Conservation (phyloP, 2,113 vertebrate genomes). For the Furnarius figulus region DNA sequence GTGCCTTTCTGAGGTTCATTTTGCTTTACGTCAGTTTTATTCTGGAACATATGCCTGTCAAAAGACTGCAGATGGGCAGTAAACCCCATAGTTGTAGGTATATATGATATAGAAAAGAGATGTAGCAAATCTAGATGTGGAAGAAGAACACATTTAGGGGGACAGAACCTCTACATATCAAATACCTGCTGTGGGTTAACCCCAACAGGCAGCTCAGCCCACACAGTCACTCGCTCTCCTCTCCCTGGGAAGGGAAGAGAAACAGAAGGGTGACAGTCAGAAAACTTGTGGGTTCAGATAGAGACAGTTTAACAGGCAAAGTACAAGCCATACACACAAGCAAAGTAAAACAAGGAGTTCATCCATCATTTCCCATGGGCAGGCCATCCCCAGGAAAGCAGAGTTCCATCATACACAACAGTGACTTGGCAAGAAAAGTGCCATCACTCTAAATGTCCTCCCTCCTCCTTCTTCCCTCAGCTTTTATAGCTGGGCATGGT, state of each 20-base stretch:
- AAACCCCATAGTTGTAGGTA: background rate
- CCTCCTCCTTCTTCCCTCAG: background rate
- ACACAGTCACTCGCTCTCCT: fast-evolving
- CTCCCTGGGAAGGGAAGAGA: background rate
- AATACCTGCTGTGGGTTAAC: background rate
- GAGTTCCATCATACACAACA: fast-evolving
- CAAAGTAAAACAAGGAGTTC: background rate
- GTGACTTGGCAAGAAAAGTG: background rate
- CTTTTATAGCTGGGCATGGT: background rate
- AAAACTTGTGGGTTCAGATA: background rate
- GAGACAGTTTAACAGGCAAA: background rate
- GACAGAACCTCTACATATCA: background rate
- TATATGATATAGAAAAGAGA: background rate
- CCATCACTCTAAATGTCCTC: fast-evolving
- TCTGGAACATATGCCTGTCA: background rate
- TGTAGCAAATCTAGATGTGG: background rate
- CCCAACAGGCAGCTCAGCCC: background rate
- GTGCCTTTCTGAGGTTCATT: background rate
- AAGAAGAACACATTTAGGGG: background rate
- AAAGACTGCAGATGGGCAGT: background rate
- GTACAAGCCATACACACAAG: background rate
- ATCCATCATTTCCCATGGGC: fast-evolving
- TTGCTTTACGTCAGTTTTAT: background rate
- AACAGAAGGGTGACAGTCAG: background rate
- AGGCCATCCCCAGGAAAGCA: background rate